Base-by-base conservation (phyloP, 2,113 vertebrate genomes). In the Erinaceus europaeus region DNA sequence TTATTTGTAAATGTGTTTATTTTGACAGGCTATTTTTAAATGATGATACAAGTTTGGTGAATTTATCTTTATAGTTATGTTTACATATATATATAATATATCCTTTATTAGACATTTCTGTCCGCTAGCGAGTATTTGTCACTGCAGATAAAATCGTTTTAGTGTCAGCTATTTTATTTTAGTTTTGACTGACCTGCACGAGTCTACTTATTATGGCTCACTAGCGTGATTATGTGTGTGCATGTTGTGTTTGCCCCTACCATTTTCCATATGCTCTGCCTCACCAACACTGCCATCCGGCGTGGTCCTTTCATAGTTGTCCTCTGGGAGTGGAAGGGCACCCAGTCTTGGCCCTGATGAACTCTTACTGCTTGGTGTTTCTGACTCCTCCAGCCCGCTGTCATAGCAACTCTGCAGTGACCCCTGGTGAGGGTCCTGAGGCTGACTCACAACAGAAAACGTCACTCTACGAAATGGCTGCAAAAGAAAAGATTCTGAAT, bases 231-330 rank as follows among this genome's bases (percentile, higher is more conserved):
- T 96, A 93, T 97, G 96, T 97, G 96, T 97, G 97, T 97, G 96
- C 90, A 94, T 97, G 97, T 96, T 78, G 97, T 99, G 98, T 99
- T 99, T 99, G 98, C 98, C 99, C 99, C 99, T 99, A 99, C 99
- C 99, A 99, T 99, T 99, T 99, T 99, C 99, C 99, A 99, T 98
- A 99, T 99, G 99, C 98, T 99, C 99, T 99, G 98, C 99, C 99
- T 99, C 99, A 99, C 99, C 99, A 98, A 99, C 99, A 99, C 99
- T 99, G 98, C 99, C 99, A 99, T 99, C 99, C 98, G 99, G 99
- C 98, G 99, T 99, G 97, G 99, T 99, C 98, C 99, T 99, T 98
- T 99, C 99, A 97, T 99, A 99, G 98, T 98, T 99, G 98, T 99
- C 99, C 98, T 99, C 99, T 88, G 99, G 99, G 96, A 99, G 99